Evolutionary conservation across 2,113 vertebrate species (phyloP).

Genomic region (Myocastor coypus): DNA sequence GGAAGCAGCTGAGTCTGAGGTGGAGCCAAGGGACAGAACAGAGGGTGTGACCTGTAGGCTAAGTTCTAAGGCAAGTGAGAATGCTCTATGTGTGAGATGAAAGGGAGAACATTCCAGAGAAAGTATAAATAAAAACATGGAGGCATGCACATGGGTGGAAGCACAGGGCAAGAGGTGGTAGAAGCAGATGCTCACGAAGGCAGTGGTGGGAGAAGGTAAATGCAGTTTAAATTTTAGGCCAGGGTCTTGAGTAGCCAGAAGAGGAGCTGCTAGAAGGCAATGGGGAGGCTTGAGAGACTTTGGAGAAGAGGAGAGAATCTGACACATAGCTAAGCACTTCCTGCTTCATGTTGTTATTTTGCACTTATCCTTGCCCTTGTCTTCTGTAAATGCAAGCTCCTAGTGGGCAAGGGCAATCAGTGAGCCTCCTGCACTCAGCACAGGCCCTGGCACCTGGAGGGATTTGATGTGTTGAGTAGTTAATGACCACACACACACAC

Average conservation of each 20-base stretch:
- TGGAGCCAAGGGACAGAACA: neutral
- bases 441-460: neutral
- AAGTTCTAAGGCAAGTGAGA: neutral
- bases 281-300: neutral
- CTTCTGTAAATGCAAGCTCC: neutral
- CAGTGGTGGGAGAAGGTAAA: neutral
- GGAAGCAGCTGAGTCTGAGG: neutral
- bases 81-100: neutral
- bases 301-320: neutral
- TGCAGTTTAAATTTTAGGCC: neutral
- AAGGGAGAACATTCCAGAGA: neutral
- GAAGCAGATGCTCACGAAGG: neutral
- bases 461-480: neutral
- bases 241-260: conserved; percentile 23
- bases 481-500: neutral
- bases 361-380: neutral
- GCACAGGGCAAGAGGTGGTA: neutral
- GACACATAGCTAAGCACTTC: neutral
- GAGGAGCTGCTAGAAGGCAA: neutral
- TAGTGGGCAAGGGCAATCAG: neutral
- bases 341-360: neutral
- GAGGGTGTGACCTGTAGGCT: neutral
- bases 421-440: neutral
- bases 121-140: neutral
- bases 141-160: neutral